A percentile compares a stretch with the other conserved stretches of the same genome.
These are phyloP conservation scores for Drosophila kuntzei DNA, from an alignment of 2,888 invertebrate genomes.

Conservation along the genomic window DNA sequence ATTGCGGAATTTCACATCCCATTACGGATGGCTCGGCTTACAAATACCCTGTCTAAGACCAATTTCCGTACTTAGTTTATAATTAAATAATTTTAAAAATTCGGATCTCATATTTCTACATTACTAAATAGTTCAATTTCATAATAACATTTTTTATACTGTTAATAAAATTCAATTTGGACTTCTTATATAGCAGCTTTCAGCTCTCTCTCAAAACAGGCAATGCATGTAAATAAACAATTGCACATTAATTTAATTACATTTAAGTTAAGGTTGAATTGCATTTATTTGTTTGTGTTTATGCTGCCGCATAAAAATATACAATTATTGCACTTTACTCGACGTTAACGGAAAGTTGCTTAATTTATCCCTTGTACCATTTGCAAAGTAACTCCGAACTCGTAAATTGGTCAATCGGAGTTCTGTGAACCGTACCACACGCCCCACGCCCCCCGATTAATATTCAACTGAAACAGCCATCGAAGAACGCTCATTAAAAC, in stretches of 20 bases:
- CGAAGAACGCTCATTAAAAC: constrained; percentile 66
- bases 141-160: neutral
- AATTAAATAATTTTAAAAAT: neutral
- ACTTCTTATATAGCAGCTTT: neutral
- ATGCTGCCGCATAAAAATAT: constrained; percentile 29
- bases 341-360: constrained; percentile 24
- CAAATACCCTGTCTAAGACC: neutral
- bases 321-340: constrained; percentile 44
- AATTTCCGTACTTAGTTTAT: neutral
- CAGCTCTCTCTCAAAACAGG: too few species aligned
- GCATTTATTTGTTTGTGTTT: constrained; percentile 37
- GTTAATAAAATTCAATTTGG: too few species aligned
- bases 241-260: constrained; percentile 46
- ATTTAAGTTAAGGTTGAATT: constrained; percentile 21
- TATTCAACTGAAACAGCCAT: constrained; percentile 14
- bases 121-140: neutral
- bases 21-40: neutral
- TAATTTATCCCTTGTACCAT: constrained; percentile 39
- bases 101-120: neutral
- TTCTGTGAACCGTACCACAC: constrained; percentile 56
- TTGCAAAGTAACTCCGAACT: constrained; percentile 29
- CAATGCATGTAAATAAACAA: constrained; percentile 27
- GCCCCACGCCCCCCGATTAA: constrained; percentile 8
- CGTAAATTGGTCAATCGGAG: constrained; percentile 63
- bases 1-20: constrained; percentile 19